Percentiles rank a stretch among this genome's conserved stretches.
Evolutionary conservation across 2,797 vertebrate species (phyloP).

Genomic region (Sandelia bainsii): DNA sequence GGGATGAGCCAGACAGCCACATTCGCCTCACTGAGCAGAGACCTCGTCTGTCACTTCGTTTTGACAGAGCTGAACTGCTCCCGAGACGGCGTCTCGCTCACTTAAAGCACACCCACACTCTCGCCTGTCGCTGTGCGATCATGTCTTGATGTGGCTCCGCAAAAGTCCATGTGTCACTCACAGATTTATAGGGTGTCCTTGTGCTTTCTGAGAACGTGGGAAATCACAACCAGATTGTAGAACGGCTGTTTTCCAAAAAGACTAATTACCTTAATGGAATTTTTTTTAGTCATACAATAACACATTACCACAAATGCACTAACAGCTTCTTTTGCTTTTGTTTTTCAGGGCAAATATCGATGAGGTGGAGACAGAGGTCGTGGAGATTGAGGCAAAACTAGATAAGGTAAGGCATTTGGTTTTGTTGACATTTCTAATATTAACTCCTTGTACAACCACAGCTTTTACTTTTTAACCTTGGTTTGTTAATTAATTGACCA

Average conservation of each 20-base stretch:
- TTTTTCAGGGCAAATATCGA: constrained; percentile 92
- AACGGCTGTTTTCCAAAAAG: constrained; percentile 18
- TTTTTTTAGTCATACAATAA: neutral
- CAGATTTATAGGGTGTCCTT: constrained; percentile 40
- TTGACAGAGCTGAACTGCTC: constrained; percentile 57
- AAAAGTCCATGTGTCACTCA: constrained; percentile 33
- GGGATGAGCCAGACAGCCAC: constrained; percentile 30
- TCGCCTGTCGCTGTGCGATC: constrained; percentile 25
- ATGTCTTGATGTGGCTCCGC: constrained; percentile 31
- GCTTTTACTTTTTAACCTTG: neutral
- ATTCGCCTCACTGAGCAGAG: constrained; percentile 11
- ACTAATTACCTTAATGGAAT: constrained; percentile 17
- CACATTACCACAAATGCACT: neutral
- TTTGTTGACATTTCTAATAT: neutral
- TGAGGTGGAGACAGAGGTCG: constrained; percentile 96
- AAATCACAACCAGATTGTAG: constrained; percentile 41
- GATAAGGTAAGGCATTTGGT: constrained; percentile 89
- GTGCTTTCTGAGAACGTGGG: constrained; percentile 46
- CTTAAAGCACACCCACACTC: constrained; percentile 36
- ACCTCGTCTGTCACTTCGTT: constrained; percentile 59
- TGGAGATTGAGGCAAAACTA: constrained; percentile 95
- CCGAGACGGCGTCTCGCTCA: constrained; percentile 45
- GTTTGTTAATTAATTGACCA: neutral
- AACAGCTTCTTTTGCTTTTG: constrained; percentile 36
- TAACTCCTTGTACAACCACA: no score